Percentiles rank a stretch among this genome's conserved stretches.
phyloP scores from a whole-genome alignment of 2,113 vertebrate genomes.

The Phrynosoma platyrhinos region DNA sequence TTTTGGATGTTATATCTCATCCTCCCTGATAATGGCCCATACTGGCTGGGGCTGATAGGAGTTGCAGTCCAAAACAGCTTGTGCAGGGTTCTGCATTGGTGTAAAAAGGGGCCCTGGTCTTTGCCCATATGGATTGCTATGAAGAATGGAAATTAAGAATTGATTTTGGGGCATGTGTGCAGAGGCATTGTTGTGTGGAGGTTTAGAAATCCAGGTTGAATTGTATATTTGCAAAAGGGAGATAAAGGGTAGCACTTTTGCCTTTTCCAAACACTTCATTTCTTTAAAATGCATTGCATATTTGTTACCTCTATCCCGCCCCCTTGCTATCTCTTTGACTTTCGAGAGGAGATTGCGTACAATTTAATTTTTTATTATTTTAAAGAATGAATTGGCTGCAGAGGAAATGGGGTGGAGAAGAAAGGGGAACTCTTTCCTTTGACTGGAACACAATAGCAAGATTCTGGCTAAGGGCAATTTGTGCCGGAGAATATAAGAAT shows the following conservation, averaged over 20 bases:
- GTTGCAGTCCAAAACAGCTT: too few relatives aligned
- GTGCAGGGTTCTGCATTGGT: too few relatives aligned
- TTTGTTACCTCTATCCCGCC: neutral
- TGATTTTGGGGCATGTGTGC: neutral
- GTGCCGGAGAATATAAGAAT: fast-evolving
- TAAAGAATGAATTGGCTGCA: neutral
- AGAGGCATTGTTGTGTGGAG: neutral
- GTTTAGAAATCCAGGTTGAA: neutral
- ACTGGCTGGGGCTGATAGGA: too few relatives aligned
- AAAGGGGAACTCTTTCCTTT: neutral
- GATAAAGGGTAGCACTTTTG: neutral
- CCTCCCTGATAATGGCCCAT: too few relatives aligned
- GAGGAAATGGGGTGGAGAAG: neutral
- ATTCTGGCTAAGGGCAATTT: neutral
- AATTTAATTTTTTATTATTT: neutral
- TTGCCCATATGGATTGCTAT: too few relatives aligned
- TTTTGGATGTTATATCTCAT: too few relatives aligned
- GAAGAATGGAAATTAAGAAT: too few relatives aligned
- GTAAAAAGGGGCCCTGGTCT: too few relatives aligned
- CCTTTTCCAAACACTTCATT: too few relatives aligned
- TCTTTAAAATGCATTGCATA: neutral
- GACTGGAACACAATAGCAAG: neutral
- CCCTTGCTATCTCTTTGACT: neutral
- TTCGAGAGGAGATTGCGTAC: neutral
- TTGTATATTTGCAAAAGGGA: neutral